These are phyloP conservation scores for Henricia sp. DNA, from an alignment of 53 echinoderm and acorn worm species.

Conservation along the genomic window DNA sequence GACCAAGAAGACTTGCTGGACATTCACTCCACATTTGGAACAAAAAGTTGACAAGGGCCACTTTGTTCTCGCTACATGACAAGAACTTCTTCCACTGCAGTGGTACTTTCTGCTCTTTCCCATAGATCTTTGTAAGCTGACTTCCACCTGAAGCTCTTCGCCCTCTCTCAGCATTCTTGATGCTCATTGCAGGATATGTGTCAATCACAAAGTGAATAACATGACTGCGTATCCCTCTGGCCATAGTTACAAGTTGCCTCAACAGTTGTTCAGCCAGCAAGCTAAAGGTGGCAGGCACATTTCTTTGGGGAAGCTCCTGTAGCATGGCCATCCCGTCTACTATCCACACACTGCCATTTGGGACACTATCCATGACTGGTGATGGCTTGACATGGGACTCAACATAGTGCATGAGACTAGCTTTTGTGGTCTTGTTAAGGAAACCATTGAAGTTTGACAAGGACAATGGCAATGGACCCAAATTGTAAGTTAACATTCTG, in stretches of 20 bases:
- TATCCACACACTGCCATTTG: slow-evolving; percentile 18
- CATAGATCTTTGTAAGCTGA: slow-evolving; percentile 62
- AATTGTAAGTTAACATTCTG: slow-evolving; percentile 33
- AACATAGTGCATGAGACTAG: slow-evolving; percentile 55
- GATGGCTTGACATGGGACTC: slow-evolving; percentile 8
- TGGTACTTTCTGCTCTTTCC: slow-evolving; percentile 53
- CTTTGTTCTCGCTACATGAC: slow-evolving; percentile 58
- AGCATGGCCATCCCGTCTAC: slow-evolving; percentile 67
- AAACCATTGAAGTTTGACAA: slow-evolving; percentile 51
- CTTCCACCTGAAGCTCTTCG: slow-evolving; percentile 56
- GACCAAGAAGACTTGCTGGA: slow-evolving; percentile 2
- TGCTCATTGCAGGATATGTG: slow-evolving; percentile 54
- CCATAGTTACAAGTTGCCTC: background rate
- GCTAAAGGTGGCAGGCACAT: slow-evolving; percentile 14
- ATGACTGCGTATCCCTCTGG: background rate
- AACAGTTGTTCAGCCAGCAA: slow-evolving; percentile 20
- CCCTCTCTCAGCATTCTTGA: slow-evolving; percentile 66
- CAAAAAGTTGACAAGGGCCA: slow-evolving; percentile 60
- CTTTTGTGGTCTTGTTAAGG: slow-evolving; percentile 58
- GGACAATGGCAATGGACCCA: slow-evolving; percentile 56
- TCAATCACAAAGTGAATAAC: slow-evolving; percentile 78
- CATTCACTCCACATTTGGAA: slow-evolving; percentile 49
- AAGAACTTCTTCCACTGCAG: slow-evolving; percentile 82
- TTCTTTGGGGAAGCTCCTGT: slow-evolving; percentile 25
- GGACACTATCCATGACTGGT: slow-evolving; percentile 1